phyloP scores from a whole-genome alignment of 2,888 invertebrate genomes.

The Chrysotoxum bicinctum region DNA sequence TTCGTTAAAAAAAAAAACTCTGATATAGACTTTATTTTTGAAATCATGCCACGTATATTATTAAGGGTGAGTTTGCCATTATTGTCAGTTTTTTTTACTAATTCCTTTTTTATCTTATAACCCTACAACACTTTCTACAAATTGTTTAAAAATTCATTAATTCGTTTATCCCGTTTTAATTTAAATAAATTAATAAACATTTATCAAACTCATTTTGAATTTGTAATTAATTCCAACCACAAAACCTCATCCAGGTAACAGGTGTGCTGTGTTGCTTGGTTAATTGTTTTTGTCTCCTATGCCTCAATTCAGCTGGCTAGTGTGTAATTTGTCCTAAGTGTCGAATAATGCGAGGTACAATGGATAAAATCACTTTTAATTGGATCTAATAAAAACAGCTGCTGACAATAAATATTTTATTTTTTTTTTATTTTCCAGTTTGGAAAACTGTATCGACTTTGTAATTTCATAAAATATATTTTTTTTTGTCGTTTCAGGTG shows the following conservation, averaged over 20 bases:
- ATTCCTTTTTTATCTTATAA: neutral
- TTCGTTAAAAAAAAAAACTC: too few species aligned
- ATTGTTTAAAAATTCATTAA: neutral
- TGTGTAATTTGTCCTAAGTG: slow-evolving; percentile 26
- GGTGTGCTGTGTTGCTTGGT: neutral
- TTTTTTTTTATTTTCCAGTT: neutral
- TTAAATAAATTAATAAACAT: slow-evolving; percentile 65
- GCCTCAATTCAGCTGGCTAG: slow-evolving; percentile 1
- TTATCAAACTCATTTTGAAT: slow-evolving; percentile 46
- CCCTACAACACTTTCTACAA: neutral
- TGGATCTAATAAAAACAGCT: neutral
- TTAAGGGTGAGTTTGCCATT: neutral
- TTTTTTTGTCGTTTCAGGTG: slow-evolving; percentile 84
- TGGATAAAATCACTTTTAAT: slow-evolving; percentile 44
- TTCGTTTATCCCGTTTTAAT: slow-evolving; percentile 25
- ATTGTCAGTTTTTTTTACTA: neutral
- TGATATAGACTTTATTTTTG: too few species aligned
- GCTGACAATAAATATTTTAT: slow-evolving; percentile 12
- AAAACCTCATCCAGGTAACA: neutral
- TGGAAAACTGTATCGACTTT: neutral
- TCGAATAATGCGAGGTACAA: slow-evolving; percentile 9
- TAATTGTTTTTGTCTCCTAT: slow-evolving; percentile 10
- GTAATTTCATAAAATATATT: neutral
- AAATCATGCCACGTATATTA: too few species aligned
- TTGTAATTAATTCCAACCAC: slow-evolving; percentile 47